Conservation (phyloP, 2,888 invertebrate genomes). For the Clepsis dumicolana region DNA sequence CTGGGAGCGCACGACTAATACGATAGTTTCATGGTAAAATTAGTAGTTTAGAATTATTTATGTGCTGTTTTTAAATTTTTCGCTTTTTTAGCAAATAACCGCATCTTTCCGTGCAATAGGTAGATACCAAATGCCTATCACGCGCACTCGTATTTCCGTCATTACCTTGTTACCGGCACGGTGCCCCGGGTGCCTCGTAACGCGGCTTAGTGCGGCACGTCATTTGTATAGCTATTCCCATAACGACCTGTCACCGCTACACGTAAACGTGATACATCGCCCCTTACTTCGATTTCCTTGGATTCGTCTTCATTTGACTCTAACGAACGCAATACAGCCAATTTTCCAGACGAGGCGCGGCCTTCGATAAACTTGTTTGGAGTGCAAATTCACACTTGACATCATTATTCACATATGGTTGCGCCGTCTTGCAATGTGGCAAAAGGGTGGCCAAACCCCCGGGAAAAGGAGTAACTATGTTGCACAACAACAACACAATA, state of each 20-base stretch:
- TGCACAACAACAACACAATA: too few species aligned
- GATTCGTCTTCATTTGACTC: constrained; percentile 32
- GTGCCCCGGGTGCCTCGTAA: constrained; percentile 29
- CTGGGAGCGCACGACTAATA: too few species aligned
- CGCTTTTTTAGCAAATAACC: not conserved
- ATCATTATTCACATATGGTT: not conserved
- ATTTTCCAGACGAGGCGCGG: not conserved
- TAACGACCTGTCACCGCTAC: constrained; percentile 54
- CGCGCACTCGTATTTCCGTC: constrained; percentile 41
- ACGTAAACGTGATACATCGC: constrained; percentile 51
- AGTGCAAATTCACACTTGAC: not conserved
- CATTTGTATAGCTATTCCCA: constrained; percentile 49
- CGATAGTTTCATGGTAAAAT: too few species aligned
- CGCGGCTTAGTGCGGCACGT: constrained; percentile 46
- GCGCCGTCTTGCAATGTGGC: too few species aligned
- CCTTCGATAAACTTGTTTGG: not conserved
- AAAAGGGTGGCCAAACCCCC: too few species aligned
- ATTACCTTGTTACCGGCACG: constrained; percentile 40
- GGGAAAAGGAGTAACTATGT: too few species aligned
- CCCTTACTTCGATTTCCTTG: constrained; percentile 47
- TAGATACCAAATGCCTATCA: not conserved
- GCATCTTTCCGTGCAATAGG: not conserved
- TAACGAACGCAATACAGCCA: constrained; percentile 20
- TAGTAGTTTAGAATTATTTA: too few species aligned
- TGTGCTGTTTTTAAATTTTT: too few species aligned